Evolutionary conservation across 2,797 vertebrate species (phyloP), one percentile per base, ranked within the genome.

Genomic region (Astyanax mexicanus): DNA sequence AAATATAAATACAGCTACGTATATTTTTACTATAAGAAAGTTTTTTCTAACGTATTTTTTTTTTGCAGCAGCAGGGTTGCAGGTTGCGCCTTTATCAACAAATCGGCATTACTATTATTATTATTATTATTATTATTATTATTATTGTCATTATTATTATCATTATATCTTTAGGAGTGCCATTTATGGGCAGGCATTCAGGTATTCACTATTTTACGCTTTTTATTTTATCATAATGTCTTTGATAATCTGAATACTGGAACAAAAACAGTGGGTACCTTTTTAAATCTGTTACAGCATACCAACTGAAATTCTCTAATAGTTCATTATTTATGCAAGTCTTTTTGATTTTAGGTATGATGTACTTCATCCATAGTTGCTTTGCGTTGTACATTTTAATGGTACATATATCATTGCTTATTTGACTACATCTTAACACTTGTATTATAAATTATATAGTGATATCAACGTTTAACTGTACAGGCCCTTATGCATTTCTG

Each of bases 1-100:
- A 58, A 84, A 84, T 89, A 74, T 84, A 80, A 81, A 83, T 47
- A 64, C 49, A 65, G 15, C 23, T 64, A 74, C 57, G 69, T 61
- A 2, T 60, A 69, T 9, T 15, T 19, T 69, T 69, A 60, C 49
- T 69, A 17, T 65, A 35, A n/a, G 0, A 51, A 47, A 42, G 40
- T 42, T 40, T n/a, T 9, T n/a, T 19, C n/a, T 49, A 21, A 17
- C 42, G 13, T 45, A 13, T 49, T 49, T 17, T n/a, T 6, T 17
- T 15, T 44, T 44, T 44, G 42, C 44, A 44, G n/a, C n/a, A n/a
- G n/a, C n/a, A n/a, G n/a, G n/a, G 17, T 17, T 15, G 42, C 15
- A 4, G 13, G 0, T 45, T 65, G 25, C 13, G 29, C 58, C 7
- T 57, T 69, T 76, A n/a, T n/a, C n/a, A 44, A 44, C 45, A 17